Evolutionary conservation across 2,113 vertebrate species (phyloP).

Genomic region (Ochotona princeps): DNA sequence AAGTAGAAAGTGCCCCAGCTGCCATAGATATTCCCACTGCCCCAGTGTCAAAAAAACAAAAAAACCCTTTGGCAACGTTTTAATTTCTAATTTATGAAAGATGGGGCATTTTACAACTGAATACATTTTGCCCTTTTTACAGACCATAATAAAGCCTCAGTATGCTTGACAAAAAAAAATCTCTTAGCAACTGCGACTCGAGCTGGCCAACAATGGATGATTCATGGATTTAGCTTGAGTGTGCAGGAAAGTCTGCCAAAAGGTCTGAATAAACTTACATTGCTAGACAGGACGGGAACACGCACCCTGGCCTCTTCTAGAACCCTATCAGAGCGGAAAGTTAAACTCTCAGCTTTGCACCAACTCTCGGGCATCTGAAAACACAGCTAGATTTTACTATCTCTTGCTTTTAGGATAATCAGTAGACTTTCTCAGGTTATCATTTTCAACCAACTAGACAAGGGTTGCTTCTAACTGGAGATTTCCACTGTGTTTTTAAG

Average conservation of each 20-base stretch:
- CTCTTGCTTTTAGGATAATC: slow-evolving; percentile 72
- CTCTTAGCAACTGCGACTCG: slow-evolving; percentile 85
- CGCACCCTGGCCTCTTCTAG: slow-evolving; percentile 87
- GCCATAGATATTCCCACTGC: slow-evolving; percentile 54
- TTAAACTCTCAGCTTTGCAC: slow-evolving; percentile 84
- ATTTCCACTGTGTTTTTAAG: slow-evolving; percentile 64
- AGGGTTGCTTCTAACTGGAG: slow-evolving; percentile 42
- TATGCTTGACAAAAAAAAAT: slow-evolving; percentile 82
- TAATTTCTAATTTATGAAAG: slow-evolving; percentile 85
- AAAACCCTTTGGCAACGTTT: slow-evolving; percentile 68
- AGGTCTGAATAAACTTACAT: slow-evolving; percentile 87
- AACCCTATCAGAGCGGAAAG: slow-evolving; percentile 87
- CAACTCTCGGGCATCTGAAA: slow-evolving; percentile 83
- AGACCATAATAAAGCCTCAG: slow-evolving; percentile 84
- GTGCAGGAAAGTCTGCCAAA: slow-evolving; percentile 87
- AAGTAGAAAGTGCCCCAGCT: slow-evolving; percentile 77
- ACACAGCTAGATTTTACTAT: slow-evolving; percentile 77
- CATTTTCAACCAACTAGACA: slow-evolving; percentile 78
- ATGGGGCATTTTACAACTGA: slow-evolving; percentile 84
- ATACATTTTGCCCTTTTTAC: slow-evolving; percentile 81
- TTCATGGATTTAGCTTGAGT: slow-evolving; percentile 87
- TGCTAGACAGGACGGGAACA: slow-evolving; percentile 90
- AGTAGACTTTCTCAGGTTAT: slow-evolving; percentile 62
- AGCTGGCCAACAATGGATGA: slow-evolving; percentile 87
- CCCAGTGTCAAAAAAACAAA: slow-evolving; percentile 61